A percentile compares a stretch with the other conserved stretches of the same genome.
Conservation (phyloP, 2,888 invertebrate genomes). For the Notodonta ziczac region DNA sequence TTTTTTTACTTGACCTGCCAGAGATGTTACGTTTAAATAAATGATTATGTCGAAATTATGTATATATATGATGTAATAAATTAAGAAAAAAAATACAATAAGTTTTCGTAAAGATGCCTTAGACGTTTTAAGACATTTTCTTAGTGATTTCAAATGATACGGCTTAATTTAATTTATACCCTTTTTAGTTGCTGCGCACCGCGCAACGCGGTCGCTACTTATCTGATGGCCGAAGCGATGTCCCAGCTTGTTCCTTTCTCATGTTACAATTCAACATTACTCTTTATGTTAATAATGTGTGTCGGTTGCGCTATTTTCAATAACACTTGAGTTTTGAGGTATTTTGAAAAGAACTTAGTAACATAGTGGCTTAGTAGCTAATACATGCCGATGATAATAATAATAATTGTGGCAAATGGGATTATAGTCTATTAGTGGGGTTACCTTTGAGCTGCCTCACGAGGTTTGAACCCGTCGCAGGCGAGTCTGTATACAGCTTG, state of each 20-base stretch:
- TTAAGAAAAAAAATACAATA: conserved; percentile 79
- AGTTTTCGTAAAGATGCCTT: conserved; percentile 82
- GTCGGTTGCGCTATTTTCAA: conserved; percentile 72
- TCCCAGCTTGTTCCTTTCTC: conserved; percentile 26
- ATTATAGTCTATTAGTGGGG: conserved; percentile 70
- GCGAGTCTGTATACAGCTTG: conserved; percentile 59
- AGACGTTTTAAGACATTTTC: conserved; percentile 72
- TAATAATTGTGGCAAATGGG: conserved; percentile 63
- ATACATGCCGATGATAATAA: conserved; percentile 64
- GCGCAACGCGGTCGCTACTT: conserved; percentile 12
- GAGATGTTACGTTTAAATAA: conserved; percentile 76
- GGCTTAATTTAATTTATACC: conserved; percentile 61
- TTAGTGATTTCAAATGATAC: conserved; percentile 58
- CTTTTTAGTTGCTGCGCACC: conserved; percentile 38
- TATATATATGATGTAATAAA: conserved; percentile 83
- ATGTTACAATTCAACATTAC: conserved; percentile 44
- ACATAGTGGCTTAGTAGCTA: conserved; percentile 67
- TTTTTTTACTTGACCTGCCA: conserved; percentile 72
- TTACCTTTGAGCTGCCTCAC: conserved; percentile 51
- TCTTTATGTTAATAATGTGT: conserved; percentile 67
- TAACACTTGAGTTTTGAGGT: conserved; percentile 74
- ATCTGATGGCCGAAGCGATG: conserved; percentile 26
- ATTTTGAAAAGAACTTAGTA: conserved; percentile 66
- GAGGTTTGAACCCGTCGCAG: conserved; percentile 46
- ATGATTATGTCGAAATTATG: conserved; percentile 81